phyloP scores from a whole-genome alignment of 1,140 invertebrate species.

The Ericerus pela region DNA sequence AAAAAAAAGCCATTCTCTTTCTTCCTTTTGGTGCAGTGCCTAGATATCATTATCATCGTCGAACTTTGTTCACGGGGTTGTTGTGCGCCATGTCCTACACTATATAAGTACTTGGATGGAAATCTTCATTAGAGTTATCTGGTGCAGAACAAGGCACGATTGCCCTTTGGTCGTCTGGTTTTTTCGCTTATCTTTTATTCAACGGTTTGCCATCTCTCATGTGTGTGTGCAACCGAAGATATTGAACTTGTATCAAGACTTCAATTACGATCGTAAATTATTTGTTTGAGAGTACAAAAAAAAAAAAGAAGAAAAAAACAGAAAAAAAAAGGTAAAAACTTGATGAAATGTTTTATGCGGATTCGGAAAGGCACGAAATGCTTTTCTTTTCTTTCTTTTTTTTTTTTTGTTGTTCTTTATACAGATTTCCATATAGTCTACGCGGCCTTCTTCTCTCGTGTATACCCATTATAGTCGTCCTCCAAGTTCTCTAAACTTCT shows the following conservation, averaged over 20 bases:
- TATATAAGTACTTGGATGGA: slow-evolving; percentile 3
- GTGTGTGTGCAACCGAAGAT: slow-evolving; percentile 9
- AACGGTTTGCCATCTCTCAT: slow-evolving; percentile 3
- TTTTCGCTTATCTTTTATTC: slow-evolving; percentile 5
- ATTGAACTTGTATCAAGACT: slow-evolving; percentile 11
- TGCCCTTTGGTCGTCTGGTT: slow-evolving; percentile 11
- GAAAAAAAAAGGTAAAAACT: too few species aligned
- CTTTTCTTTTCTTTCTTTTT: too few species aligned
- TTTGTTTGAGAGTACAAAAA: too few species aligned
- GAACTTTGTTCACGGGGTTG: slow-evolving; percentile 10
- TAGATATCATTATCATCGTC: slow-evolving; percentile 2
- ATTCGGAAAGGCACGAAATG: too few species aligned
- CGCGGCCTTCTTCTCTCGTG: too few species aligned
- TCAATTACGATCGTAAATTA: slow-evolving; percentile 9
- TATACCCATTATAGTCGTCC: too few species aligned
- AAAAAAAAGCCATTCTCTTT: too few species aligned
- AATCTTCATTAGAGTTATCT: slow-evolving; percentile 12
- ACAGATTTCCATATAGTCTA: too few species aligned
- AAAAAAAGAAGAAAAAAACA: too few species aligned
- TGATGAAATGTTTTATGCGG: slow-evolving; percentile 11
- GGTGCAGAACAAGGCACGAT: slow-evolving; percentile 11
- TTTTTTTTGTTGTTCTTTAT: too few species aligned
- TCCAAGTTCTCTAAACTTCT: too few species aligned
- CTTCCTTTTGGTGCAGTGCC: too few species aligned
- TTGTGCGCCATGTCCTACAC: slow-evolving; percentile 9